Conservation (phyloP, 2,113 vertebrate genomes). For the Kryptolebias marmoratus region DNA sequence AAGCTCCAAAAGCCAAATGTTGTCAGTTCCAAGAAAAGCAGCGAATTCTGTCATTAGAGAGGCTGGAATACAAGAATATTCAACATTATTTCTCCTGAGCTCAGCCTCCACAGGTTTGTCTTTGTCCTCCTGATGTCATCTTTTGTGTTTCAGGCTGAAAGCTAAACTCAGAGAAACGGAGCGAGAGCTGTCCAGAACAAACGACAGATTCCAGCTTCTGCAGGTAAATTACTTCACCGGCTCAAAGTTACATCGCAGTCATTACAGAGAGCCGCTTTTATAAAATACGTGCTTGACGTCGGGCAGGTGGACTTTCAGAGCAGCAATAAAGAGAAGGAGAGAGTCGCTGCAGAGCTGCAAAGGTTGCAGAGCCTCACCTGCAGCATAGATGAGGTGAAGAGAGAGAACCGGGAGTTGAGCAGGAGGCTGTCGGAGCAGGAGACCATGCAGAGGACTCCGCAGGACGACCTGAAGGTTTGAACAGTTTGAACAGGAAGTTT, state of each 20-base stretch:
- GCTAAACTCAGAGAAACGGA: slow-evolving; percentile 55
- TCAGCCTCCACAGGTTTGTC: background rate
- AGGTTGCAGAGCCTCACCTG: slow-evolving; percentile 19
- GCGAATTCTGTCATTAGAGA: too few relatives aligned
- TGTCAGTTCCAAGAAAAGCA: background rate
- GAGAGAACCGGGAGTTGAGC: slow-evolving; percentile 53
- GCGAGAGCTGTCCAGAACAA: slow-evolving; percentile 56
- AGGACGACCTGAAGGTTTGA: slow-evolving; percentile 51
- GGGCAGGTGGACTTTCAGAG: slow-evolving; percentile 77
- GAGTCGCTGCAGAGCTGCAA: slow-evolving; percentile 58
- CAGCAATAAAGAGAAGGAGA: slow-evolving; percentile 69
- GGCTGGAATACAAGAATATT: too few relatives aligned
- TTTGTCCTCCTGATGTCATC: background rate
- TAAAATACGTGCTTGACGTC: background rate
- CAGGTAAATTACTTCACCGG: slow-evolving; percentile 58
- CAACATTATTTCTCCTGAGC: too few relatives aligned
- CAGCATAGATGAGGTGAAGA: slow-evolving; percentile 43
- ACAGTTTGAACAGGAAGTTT: too few relatives aligned
- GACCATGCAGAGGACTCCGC: slow-evolving; percentile 5
- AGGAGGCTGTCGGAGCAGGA: slow-evolving; percentile 46
- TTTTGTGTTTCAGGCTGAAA: slow-evolving; percentile 58
- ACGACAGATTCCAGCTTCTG: slow-evolving; percentile 68
- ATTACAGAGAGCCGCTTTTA: background rate
- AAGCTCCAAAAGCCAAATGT: background rate
- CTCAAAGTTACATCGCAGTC: too few relatives aligned